Evolutionary conservation across 2,113 vertebrate genomes (phyloP).

Genomic region (Trichomycterus rosablanca): DNA sequence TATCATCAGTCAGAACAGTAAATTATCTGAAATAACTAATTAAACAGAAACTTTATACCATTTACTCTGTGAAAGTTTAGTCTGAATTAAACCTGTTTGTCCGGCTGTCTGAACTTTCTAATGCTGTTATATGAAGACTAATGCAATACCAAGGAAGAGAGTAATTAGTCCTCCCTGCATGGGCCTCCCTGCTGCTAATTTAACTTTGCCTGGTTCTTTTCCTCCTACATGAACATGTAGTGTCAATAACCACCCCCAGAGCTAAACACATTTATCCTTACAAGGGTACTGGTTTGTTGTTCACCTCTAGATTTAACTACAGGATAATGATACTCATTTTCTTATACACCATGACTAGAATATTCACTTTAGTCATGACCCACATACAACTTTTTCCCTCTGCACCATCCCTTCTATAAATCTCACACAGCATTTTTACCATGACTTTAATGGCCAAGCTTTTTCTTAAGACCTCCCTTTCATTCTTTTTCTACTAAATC

Average conservation of each 20-base stretch:
- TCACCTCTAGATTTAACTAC: too few relatives aligned
- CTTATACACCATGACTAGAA: neutral
- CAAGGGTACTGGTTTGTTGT: neutral
- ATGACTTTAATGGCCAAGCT: conserved; percentile 13
- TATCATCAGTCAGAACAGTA: too few relatives aligned
- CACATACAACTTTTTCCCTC: neutral
- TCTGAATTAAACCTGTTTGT: neutral
- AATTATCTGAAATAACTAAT: too few relatives aligned
- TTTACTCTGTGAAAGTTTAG: neutral
- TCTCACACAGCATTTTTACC: conserved; percentile 28
- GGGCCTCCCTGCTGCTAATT: conserved; percentile 29
- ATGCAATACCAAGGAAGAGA: neutral
- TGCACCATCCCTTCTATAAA: neutral
- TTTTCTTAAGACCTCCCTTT: conserved; percentile 41
- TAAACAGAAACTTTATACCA: neutral
- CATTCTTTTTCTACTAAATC: conserved; percentile 32
- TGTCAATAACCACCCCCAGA: neutral
- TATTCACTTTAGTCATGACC: neutral
- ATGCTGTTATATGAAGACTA: neutral
- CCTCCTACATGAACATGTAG: conserved; percentile 20
- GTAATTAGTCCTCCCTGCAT: conserved; percentile 8
- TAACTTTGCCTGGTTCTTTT: neutral
- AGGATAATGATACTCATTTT: too few relatives aligned
- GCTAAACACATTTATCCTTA: neutral
- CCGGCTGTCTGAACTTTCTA: conserved; percentile 1